Base-by-base conservation (phyloP, 2,888 invertebrate genomes). In the Ypsolopha scabrella region DNA sequence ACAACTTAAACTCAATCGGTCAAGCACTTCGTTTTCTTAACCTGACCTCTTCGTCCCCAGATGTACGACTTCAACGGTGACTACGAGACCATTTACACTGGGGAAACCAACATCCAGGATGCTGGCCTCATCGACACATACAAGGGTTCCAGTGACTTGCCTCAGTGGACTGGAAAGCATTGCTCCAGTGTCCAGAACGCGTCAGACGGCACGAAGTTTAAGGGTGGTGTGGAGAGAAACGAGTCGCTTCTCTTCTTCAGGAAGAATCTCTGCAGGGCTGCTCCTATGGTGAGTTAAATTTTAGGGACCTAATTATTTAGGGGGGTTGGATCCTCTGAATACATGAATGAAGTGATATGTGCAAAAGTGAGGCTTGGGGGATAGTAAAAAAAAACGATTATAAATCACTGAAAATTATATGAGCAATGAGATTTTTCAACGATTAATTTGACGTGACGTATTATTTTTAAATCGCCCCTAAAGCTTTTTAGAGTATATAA, bases 141-240 rank as follows among this genome's bases (percentile, higher is more conserved):
- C 76, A 88, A 90, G 35, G 94, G 94, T 0, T 88, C 90, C 0
- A 88, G 88, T 0, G 88, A 90, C 62, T 80, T 96, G 6, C 91
- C 93, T 0, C 94, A 95, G 54, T 96, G 96, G 96, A 55, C 88
- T 0, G 90, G 90, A 0, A 88, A 90, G 45, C 91, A 91, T 52
- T 96, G 96, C 68, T 93, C 93, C 46, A 91, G 91, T 61, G 90
- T 96, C 7, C 88, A 90, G 54, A 89, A 90, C 33, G 90, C 94
- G 0, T 95, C 95, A 0, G 96, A 96, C 67, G 96, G 95, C 1
- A 92, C 94, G 11, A 96, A 95, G 72, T 97, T 95, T 72, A 89
- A 88, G 14, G 92, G 94, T 10, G 90, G 90, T 50, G 87, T 95
- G 1, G 64, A 85, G 33, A 89, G 87, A 10, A 92, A 94, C 54